Conservation (phyloP, 2,113 vertebrate genomes). For the Odobenus rosmarus region DNA sequence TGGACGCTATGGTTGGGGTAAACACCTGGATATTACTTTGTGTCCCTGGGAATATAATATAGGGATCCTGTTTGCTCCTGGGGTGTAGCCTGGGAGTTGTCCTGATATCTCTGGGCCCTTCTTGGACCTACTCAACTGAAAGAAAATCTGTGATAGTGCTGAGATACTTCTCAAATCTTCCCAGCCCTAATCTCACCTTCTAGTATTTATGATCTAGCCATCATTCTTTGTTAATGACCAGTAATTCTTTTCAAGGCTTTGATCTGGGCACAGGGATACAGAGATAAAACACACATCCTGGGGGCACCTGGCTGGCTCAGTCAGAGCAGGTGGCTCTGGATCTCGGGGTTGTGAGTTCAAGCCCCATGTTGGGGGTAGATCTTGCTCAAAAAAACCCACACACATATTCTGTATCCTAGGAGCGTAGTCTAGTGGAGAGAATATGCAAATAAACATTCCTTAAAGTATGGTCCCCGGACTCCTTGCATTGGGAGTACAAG, state of each 20-base stretch:
- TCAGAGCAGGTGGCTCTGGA: neutral
- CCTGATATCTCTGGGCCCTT: neutral
- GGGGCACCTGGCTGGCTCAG: neutral
- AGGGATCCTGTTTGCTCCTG: neutral
- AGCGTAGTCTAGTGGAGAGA: neutral
- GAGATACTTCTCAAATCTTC: conserved; percentile 1
- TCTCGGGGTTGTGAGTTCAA: neutral
- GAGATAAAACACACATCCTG: neutral
- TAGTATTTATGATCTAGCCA: neutral
- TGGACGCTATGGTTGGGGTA: neutral
- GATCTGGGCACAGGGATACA: neutral
- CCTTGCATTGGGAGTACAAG: neutral
- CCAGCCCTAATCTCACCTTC: neutral
- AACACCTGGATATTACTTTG: neutral
- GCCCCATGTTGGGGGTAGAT: neutral
- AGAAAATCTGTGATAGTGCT: neutral
- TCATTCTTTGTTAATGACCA: neutral
- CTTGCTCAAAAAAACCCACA: neutral
- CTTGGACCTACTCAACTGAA: neutral
- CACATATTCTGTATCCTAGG: neutral
- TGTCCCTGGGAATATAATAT: neutral
- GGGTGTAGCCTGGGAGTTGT: neutral
- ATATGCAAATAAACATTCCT: neutral
- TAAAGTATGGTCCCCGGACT: neutral
- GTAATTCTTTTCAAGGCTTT: neutral